Conservation (phyloP, 2,113 vertebrate species). For the Notothenia coriiceps region DNA sequence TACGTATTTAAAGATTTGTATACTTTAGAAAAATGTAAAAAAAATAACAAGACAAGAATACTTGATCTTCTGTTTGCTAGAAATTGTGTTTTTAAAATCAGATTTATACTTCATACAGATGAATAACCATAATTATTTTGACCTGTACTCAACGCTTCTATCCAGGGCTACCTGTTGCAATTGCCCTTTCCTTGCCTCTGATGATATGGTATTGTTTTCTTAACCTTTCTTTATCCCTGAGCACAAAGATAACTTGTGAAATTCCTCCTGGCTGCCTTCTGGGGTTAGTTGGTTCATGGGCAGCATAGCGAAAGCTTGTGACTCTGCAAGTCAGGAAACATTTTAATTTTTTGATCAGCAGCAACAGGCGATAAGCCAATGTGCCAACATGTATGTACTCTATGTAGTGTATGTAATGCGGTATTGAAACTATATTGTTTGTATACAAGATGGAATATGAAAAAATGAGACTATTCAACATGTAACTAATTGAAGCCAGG, state of each 20-base stretch:
- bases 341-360: constrained; percentile 31
- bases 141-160: constrained; percentile 11
- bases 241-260: constrained; percentile 80
- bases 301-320: constrained; percentile 65
- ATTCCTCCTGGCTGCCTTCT: constrained; percentile 72
- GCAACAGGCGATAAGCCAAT: constrained; percentile 55
- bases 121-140: background rate
- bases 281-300: constrained; percentile 48
- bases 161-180: constrained; percentile 11
- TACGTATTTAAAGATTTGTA: background rate
- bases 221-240: constrained; percentile 64
- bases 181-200: constrained; percentile 39
- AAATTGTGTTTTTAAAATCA: background rate
- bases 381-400: background rate
- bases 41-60: no score
- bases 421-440: background rate
- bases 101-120: no score
- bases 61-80: no score
- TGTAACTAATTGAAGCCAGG: background rate
- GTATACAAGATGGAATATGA: background rate
- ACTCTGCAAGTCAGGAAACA: constrained; percentile 13
- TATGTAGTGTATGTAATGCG: background rate
- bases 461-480: background rate
- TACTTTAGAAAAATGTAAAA: background rate
- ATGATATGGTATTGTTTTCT: constrained; percentile 66